Base-by-base conservation (phyloP, 2,113 vertebrate species). In the Dicrurus megarhynchus region DNA sequence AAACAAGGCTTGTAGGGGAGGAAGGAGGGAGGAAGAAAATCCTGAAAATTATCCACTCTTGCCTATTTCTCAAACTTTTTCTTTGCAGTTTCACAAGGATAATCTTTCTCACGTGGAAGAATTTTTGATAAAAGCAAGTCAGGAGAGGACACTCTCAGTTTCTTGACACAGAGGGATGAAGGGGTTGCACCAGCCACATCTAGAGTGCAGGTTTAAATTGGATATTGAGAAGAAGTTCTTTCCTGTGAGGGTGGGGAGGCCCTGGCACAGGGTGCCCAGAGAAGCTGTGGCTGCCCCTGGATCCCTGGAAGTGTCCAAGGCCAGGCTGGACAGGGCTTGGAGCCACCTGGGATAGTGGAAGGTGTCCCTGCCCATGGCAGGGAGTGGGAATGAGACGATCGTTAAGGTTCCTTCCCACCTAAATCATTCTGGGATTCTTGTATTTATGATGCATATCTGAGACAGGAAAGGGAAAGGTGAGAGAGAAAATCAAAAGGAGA, bases 341-440 rank as follows among this genome's bases (percentile, higher is more conserved):
- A 71, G 5, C 15, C 6, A 0, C 15, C 32, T 63, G 71, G 41
- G 26, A 0, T 0, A 2, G 8, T 49, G 35, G 41, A 0, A 76
- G 5, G 2, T 42, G 55, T 55, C 26, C 21, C 27, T 89, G 33
- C 8, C 6, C 28, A 26, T 59, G 44, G 33, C 10, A 23, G 12
- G 14, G 7, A 16, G 10, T 35, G 41, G 41, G 47, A 6, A 83
- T 9, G 1, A 1, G 14, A 33, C 69, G 47, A 3, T 0, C 4
- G 55, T 69, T 37, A 37, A 27, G 12, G 13, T 55, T 10, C 35
- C 6, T 42, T 37, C 30, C 26, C 11, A 35, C 24, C 21, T 47
- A 76, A 49, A 84, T 22, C 16, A 20, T 37, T 56, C 35, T 33
- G 30, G 15, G 3, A 37, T 47, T 76, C n/a, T 52, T 16, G 39